Conservation (phyloP, 2,113 vertebrate species). For the Ramphastos sulfuratus region DNA sequence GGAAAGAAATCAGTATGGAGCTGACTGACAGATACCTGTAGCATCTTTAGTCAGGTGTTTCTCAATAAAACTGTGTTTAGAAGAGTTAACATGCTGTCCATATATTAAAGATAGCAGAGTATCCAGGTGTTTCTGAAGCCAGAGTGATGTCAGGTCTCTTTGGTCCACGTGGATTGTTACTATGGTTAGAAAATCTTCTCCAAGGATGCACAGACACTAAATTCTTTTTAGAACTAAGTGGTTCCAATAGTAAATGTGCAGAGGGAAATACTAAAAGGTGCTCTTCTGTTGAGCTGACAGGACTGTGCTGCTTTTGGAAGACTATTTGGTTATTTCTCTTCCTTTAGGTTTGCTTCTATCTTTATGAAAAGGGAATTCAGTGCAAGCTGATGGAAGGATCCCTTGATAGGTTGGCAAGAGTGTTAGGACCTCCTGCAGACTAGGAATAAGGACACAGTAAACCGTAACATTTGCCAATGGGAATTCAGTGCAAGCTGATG, state of each 20-base stretch:
- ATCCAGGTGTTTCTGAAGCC: background rate
- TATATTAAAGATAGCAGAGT: background rate
- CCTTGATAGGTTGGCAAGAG: background rate
- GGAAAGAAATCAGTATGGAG: background rate
- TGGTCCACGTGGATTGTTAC: background rate
- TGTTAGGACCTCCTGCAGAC: background rate
- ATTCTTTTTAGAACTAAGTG: background rate
- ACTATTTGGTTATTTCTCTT: background rate
- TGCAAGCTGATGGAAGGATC: background rate
- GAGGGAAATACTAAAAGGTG: background rate
- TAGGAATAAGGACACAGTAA: background rate
- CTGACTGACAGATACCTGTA: background rate
- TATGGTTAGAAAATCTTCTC: background rate
- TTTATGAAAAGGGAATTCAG: background rate
- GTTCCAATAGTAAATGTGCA: background rate
- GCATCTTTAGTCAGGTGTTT: background rate
- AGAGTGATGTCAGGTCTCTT: background rate
- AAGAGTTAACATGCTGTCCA: background rate
- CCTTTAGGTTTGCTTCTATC: background rate
- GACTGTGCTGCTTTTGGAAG: background rate
- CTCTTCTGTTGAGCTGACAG: background rate
- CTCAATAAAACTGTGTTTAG: background rate
- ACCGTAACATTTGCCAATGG: background rate
- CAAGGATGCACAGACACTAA: background rate
- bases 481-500: background rate